These are phyloP conservation scores for Chloroceryle inda DNA, from an alignment of 2,797 vertebrate species.

Conservation along the genomic window DNA sequence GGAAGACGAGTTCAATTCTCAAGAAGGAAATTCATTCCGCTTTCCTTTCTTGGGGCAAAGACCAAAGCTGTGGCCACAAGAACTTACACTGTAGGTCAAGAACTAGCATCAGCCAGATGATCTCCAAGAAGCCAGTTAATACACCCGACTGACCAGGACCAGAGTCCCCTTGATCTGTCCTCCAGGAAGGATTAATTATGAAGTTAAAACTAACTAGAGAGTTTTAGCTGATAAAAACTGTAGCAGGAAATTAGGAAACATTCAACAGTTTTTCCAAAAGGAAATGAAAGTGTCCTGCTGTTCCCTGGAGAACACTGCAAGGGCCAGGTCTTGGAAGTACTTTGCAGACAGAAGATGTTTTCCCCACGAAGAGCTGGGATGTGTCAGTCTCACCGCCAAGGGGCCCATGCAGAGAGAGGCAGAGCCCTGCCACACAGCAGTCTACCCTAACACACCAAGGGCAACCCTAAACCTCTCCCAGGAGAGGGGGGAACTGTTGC, in stretches of 20 bases:
- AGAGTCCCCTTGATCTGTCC: background rate
- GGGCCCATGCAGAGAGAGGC: background rate
- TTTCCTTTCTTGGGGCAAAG: background rate
- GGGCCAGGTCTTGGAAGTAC: background rate
- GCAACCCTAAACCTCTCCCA: background rate
- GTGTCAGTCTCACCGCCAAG: background rate
- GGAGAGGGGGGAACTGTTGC: background rate
- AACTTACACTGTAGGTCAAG: background rate
- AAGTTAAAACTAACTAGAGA: background rate
- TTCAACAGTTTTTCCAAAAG: background rate
- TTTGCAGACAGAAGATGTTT: background rate
- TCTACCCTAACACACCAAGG: background rate
- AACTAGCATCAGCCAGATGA: background rate
- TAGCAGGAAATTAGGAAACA: background rate
- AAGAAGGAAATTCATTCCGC: background rate
- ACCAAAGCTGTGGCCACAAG: background rate
- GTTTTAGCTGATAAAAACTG: background rate
- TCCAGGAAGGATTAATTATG: background rate
- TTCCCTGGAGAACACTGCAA: background rate
- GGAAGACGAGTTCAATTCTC: background rate
- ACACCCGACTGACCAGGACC: background rate
- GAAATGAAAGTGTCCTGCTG: background rate
- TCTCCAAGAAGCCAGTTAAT: background rate
- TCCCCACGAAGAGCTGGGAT: background rate
- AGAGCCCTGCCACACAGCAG: fast-evolving